Percentiles rank a stretch among this genome's conserved stretches.
Conservation (phyloP, 2,888 invertebrate genomes). For the Phyllotreta cruciferae region DNA sequence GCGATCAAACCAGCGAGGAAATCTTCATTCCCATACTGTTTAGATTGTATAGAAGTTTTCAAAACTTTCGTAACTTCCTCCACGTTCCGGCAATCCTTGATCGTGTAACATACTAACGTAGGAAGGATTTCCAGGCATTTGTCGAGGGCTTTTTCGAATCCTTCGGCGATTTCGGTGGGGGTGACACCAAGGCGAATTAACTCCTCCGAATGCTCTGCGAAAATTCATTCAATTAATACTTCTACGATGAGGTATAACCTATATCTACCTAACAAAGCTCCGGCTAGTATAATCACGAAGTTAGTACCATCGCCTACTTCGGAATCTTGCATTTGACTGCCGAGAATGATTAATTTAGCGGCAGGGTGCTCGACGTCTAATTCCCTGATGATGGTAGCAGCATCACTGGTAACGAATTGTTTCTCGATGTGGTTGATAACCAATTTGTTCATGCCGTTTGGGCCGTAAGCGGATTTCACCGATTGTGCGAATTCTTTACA, state of each 20-base stretch:
- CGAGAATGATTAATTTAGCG: constrained; percentile 94
- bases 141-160: constrained; percentile 89
- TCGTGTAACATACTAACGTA: constrained; percentile 76
- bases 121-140: constrained; percentile 92
- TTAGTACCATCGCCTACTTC: constrained; percentile 99
- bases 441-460: constrained; percentile 99
- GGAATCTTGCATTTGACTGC: constrained; percentile 97
- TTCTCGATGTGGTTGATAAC: constrained; percentile 99
- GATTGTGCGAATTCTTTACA: constrained; percentile 96
- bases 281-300: constrained; percentile 94
- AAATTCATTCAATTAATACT: constrained; percentile 3
- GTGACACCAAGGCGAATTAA: constrained; percentile 93
- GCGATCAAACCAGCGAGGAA: constrained; percentile 86
- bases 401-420: constrained; percentile 98
- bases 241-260: neutral
- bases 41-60: constrained; percentile 90
- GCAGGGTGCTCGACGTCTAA: constrained; percentile 98
- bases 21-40: constrained; percentile 97
- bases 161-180: constrained; percentile 95
- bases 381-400: constrained; percentile 96
- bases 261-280: constrained; percentile 73
- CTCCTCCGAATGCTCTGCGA: constrained; percentile 84
- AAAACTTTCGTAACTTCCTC: constrained; percentile 78
- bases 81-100: constrained; percentile 72
- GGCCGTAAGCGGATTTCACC: constrained; percentile 94